Conservation (phyloP, 2,113 vertebrate genomes). For the Paedocypris sp. region DNA sequence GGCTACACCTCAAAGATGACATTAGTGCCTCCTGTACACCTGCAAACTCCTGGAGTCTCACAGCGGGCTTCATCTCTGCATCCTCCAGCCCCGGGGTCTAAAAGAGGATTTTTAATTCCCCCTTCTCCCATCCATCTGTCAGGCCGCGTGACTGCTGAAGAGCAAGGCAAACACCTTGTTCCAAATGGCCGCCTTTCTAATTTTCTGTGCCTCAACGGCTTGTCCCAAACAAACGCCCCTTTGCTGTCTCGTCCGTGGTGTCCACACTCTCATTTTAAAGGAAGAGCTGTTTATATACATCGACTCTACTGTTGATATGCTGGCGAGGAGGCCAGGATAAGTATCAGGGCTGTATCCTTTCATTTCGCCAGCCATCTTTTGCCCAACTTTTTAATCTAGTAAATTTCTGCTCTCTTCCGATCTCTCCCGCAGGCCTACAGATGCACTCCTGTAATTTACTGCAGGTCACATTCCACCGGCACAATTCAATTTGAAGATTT, state of each 20-base stretch:
- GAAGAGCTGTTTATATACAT: slow-evolving; percentile 22
- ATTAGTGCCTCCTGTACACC: slow-evolving; percentile 44
- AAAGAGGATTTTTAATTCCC: slow-evolving; percentile 57
- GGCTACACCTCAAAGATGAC: slow-evolving; percentile 38
- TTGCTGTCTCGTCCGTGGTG: slow-evolving; percentile 36
- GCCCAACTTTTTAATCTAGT: slow-evolving; percentile 23
- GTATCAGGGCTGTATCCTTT: slow-evolving; percentile 5
- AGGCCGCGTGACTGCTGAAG: slow-evolving; percentile 48
- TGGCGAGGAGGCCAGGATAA: slow-evolving; percentile 9
- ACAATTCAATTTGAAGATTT: slow-evolving; percentile 47
- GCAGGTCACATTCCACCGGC: slow-evolving; percentile 43
- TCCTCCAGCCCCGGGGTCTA: slow-evolving; percentile 47
- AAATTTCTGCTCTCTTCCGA: slow-evolving; percentile 17
- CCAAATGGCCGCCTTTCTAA: slow-evolving; percentile 61
- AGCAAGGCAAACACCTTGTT: slow-evolving; percentile 55
- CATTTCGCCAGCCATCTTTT: slow-evolving; percentile 21
- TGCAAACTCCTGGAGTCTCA: slow-evolving; percentile 39
- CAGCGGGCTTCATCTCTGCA: slow-evolving; percentile 47
- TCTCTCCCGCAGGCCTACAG: slow-evolving; percentile 30
- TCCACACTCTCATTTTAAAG: slow-evolving; percentile 28
- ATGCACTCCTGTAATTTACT: slow-evolving; percentile 34
- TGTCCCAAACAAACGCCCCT: slow-evolving; percentile 62
- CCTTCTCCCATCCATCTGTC: slow-evolving; percentile 58
- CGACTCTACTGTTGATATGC: not conserved
- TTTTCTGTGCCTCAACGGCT: slow-evolving; percentile 62